A percentile compares a stretch with the other conserved stretches of the same genome.
phyloP scores from a whole-genome alignment of 2,888 invertebrate genomes.

The Meloe dianella region DNA sequence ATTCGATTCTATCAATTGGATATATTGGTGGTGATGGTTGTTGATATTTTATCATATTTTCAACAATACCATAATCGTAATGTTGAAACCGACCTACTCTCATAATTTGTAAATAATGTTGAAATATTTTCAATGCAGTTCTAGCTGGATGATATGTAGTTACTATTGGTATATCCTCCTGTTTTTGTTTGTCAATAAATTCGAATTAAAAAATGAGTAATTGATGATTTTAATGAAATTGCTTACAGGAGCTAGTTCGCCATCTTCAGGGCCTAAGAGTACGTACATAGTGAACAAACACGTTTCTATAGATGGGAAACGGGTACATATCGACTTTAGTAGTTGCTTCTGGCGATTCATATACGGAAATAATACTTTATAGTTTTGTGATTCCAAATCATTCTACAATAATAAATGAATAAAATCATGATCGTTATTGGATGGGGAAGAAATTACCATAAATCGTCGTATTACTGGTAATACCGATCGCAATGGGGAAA shows the following conservation, averaged over 20 bases:
- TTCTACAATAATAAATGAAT: not conserved
- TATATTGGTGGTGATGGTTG: constrained; percentile 13
- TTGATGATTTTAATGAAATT: too few species aligned
- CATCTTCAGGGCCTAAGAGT: constrained; percentile 2
- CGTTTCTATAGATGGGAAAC: not conserved
- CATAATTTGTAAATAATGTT: constrained; percentile 16
- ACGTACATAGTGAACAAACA: not conserved
- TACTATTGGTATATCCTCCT: constrained; percentile 3
- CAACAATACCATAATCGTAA: constrained; percentile 14
- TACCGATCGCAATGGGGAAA: not conserved
- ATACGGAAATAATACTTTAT: constrained; percentile 9
- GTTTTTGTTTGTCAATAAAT: not conserved
- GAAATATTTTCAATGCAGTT: constrained; percentile 10
- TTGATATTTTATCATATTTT: constrained; percentile 7
- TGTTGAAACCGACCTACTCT: not conserved
- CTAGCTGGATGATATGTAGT: constrained; percentile 5
- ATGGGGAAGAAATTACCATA: not conserved
- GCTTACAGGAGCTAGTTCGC: constrained; percentile 7
- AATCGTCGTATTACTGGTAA: not conserved
- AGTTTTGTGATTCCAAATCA: not conserved
- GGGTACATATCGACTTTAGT: constrained; percentile 4
- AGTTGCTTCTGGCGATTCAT: constrained; percentile 39
- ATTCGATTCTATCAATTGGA: constrained; percentile 6
- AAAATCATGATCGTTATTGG: not conserved
- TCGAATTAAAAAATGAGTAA: not conserved